phyloP scores from a whole-genome alignment of 2,888 invertebrate genomes.

The Conchocele bisecta region DNA sequence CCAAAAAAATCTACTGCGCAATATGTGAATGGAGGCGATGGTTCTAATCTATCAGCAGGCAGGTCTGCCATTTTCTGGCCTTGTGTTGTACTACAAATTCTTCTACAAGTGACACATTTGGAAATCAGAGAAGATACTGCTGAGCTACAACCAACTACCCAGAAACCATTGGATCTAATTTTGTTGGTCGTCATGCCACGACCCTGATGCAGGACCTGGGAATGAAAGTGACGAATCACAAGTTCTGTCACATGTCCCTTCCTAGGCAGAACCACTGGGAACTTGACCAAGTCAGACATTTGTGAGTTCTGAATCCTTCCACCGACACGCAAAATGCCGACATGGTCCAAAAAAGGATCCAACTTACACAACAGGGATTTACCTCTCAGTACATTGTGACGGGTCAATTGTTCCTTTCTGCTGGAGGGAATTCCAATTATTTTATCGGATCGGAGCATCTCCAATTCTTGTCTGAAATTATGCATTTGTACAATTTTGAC shows the following conservation, averaged over 20 bases:
- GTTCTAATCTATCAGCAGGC: constrained; percentile 67
- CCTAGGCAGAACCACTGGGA: constrained; percentile 28
- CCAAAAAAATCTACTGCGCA: constrained; percentile 23
- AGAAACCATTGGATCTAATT: constrained; percentile 64
- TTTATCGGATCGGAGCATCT: not conserved
- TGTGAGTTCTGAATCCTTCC: constrained; percentile 7
- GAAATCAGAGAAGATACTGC: constrained; percentile 57
- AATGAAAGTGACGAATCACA: constrained; percentile 52
- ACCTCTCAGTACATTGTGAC: constrained; percentile 6
- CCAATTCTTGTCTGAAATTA: not conserved
- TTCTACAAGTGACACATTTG: constrained; percentile 73
- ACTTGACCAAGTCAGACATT: not conserved
- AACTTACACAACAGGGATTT: not conserved
- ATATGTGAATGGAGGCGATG: constrained; percentile 25
- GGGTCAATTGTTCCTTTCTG: not conserved
- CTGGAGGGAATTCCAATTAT: not conserved
- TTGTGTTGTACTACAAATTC: constrained; percentile 49
- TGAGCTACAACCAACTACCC: constrained; percentile 69
- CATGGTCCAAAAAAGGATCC: constrained; percentile 2
- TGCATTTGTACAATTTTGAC: constrained; percentile 1
- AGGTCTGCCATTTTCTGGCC: constrained; percentile 76
- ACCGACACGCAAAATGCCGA: constrained; percentile 35
- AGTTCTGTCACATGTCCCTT: constrained; percentile 47
- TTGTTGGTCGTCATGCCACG: constrained; percentile 54
- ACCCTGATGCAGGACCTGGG: constrained; percentile 51